Percentiles rank a stretch among this genome's conserved stretches.
phyloP scores from a whole-genome alignment of 2,888 invertebrate genomes.

The Ophion obscuratus region DNA sequence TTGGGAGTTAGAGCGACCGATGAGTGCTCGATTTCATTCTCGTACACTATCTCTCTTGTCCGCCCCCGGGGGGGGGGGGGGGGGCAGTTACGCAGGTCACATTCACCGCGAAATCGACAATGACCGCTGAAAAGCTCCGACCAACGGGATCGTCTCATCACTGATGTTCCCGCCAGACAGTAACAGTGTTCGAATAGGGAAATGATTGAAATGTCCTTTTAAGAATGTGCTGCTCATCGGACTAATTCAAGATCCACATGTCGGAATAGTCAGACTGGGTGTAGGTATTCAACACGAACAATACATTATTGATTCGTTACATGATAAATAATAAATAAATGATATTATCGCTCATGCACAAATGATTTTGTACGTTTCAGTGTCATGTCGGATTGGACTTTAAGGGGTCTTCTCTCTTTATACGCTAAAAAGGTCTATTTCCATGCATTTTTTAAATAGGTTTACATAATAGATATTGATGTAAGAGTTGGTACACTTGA shows the following conservation, averaged over 20 bases:
- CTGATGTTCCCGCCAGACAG: not conserved
- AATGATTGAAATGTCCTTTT: not conserved
- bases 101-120: conserved; percentile 76
- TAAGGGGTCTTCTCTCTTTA: too few species aligned
- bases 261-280: too few species aligned
- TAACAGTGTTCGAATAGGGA: not conserved
- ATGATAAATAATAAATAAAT: too few species aligned
- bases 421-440: too few species aligned
- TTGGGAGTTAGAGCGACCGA: conserved; percentile 70
- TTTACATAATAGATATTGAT: too few species aligned
- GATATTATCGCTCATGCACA: not conserved
- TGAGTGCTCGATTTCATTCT: conserved; percentile 78
- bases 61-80: too few species aligned
- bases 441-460: too few species aligned
- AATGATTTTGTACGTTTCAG: not conserved
- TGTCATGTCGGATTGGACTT: not conserved
- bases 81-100: conserved; percentile 78
- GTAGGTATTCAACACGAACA: too few species aligned
- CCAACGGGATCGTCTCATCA: conserved; percentile 22
- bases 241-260: too few species aligned
- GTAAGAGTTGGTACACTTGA: too few species aligned
- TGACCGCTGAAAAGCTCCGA: conserved; percentile 76
- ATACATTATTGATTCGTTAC: too few species aligned
- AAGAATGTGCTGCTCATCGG: too few species aligned
- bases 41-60: conserved; percentile 31